These are phyloP conservation scores for Nephrotoma appendiculata DNA, from an alignment of 2,888 invertebrate species.

Conservation along the genomic window DNA sequence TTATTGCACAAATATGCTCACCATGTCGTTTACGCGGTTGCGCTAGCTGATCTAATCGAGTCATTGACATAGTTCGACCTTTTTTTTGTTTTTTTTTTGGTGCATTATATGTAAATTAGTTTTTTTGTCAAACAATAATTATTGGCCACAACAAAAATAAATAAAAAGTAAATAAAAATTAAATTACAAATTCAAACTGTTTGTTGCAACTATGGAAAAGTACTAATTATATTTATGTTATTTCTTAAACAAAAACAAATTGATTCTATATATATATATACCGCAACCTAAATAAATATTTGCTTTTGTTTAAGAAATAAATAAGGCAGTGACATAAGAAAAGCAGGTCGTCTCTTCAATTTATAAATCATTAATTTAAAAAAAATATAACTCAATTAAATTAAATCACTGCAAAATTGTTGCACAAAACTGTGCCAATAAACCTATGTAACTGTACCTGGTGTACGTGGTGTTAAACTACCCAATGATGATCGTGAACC, in stretches of 20 bases:
- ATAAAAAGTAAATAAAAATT: not conserved
- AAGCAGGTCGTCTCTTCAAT: not conserved
- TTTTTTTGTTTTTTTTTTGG: conserved; percentile 6
- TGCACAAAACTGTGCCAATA: not conserved
- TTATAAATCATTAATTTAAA: not conserved
- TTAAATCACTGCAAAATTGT: not conserved
- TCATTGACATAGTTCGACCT: conserved; percentile 90
- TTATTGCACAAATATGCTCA: conserved; percentile 31
- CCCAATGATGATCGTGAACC: conserved; percentile 36
- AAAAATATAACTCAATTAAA: not conserved
- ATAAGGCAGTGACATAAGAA: not conserved
- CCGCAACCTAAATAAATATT: not conserved
- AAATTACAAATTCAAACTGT: not conserved
- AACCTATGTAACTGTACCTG: conserved; percentile 25
- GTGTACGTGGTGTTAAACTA: conserved; percentile 31
- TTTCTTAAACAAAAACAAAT: not conserved
- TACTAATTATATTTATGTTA: not conserved
- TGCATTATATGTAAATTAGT: not conserved
- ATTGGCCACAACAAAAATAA: not conserved
- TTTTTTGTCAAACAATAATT: not conserved
- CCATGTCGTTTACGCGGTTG: conserved; percentile 48
- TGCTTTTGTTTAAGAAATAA: not conserved
- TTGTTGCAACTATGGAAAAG: not conserved
- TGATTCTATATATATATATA: not conserved
- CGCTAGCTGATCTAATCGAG: conserved; percentile 74